Base-by-base conservation (phyloP, 2,113 vertebrate genomes). In the Empidonax alnorum region DNA sequence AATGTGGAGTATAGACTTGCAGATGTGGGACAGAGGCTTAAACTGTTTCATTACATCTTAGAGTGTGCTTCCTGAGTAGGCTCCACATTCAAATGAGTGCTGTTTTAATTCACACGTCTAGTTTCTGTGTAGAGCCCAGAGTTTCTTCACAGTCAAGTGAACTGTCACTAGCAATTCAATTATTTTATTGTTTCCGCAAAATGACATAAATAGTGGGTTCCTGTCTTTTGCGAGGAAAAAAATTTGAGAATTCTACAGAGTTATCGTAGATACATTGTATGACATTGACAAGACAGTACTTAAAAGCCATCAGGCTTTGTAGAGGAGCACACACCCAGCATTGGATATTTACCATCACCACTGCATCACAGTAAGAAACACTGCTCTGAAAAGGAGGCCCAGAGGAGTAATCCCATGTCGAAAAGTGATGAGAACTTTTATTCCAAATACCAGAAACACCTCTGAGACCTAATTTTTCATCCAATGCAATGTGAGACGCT, bases 381-480 rank as follows among this genome's bases (percentile, higher is more conserved):
- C 28, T 93, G 50, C 8, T 83, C 55, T 69, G 30, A 85, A 91
- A 89, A 93, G 46, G 58, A 96, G 61, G 8, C 91, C 52, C 90
- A 83, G 56, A 92, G 84, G 91, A 90, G 46, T 91, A 92, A 95
- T 96, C 28, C 8, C 11, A 44, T 24, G 47, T 89, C 75, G 93
- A 78, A 95, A 94, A 93, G 17, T 55, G 85, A 89, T 80, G 41
- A 94, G 74, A 94, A 90, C 35, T 93, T 59, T 84, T 85, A 85
- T 61, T 94, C 55, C 33, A 96, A 96, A 95, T 87, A 79, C 80
- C 85, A 96, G 63, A 81, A 91, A 86, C 14, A 66, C 87, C 50
- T 77, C 88, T 76, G 88, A 94, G 92, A 90, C 41, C 41, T 95
- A 69, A 16, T 92, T 93, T 93, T 94, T 75, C 44, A 55, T 90